Conservation (phyloP, 2,888 invertebrate species). For the Leptinotarsa tumamoca region DNA sequence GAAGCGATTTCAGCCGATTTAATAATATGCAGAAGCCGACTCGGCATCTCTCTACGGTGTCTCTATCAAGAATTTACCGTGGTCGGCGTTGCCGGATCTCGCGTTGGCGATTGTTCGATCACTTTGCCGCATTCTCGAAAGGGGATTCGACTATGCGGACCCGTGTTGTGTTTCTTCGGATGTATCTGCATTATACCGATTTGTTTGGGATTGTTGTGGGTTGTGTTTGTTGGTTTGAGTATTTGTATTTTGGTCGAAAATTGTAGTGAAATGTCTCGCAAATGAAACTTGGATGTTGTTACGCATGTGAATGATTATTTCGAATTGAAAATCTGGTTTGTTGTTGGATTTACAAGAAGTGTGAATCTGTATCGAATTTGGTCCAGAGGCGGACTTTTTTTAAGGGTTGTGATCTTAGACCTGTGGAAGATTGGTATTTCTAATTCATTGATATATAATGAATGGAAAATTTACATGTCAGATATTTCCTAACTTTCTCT, state of each 20-base stretch:
- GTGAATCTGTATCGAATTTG: too few relatives aligned
- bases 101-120: conserved; percentile 6
- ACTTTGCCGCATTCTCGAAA: conserved; percentile 25
- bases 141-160: background rate
- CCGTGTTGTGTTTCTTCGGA: conserved; percentile 8
- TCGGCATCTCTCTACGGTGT: conserved; percentile 30
- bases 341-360: too few relatives aligned
- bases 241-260: background rate
- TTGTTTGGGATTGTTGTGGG: conserved; percentile 17
- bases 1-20: conserved; percentile 66
- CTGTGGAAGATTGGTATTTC: too few relatives aligned
- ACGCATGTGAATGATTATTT: background rate
- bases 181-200: conserved; percentile 22
- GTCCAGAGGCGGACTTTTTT: too few relatives aligned
- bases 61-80: conserved; percentile 37
- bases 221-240: conserved; percentile 1
- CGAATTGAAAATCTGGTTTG: too few relatives aligned
- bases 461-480: too few relatives aligned
- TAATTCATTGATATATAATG: too few relatives aligned
- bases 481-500: too few relatives aligned
- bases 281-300: too few relatives aligned
- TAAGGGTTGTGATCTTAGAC: too few relatives aligned
- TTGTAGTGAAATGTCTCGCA: background rate
- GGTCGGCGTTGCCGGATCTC: conserved; percentile 37
- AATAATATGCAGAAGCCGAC: conserved; percentile 59